These are phyloP conservation scores for Meles meles DNA, from an alignment of 2,113 vertebrate species.

Conservation along the genomic window DNA sequence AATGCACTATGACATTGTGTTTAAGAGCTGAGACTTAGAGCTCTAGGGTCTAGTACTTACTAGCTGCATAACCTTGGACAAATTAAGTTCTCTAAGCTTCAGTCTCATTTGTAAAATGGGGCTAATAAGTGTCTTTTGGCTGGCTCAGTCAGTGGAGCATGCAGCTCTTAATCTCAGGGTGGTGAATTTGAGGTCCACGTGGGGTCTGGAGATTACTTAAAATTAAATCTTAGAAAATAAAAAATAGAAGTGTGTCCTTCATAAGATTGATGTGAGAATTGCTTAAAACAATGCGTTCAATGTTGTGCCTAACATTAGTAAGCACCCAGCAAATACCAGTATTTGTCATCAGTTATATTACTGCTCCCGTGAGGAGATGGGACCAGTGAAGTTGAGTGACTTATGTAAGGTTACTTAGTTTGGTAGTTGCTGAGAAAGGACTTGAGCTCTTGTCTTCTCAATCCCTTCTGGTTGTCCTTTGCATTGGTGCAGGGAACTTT, in stretches of 20 bases:
- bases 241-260: background rate
- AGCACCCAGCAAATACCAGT: background rate
- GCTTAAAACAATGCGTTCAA: background rate
- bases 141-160: background rate
- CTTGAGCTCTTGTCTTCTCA: background rate
- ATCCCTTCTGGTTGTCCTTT: background rate
- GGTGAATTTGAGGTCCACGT: background rate
- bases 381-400: background rate
- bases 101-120: background rate
- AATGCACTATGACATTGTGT: background rate
- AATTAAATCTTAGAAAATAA: background rate
- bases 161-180: background rate
- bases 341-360: background rate
- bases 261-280: background rate
- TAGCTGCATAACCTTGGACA: background rate
- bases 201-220: background rate
- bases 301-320: background rate
- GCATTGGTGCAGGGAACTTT: background rate
- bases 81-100: background rate
- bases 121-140: background rate
- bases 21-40: background rate
- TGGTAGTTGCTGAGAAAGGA: background rate
- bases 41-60: background rate
- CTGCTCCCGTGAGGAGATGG: background rate
- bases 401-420: background rate